A percentile compares a stretch with the other conserved stretches of the same genome.
Conservation (phyloP, 30 jellyfish, hydroid and myxozoan genomes). For the Pelagia noctiluca region DNA sequence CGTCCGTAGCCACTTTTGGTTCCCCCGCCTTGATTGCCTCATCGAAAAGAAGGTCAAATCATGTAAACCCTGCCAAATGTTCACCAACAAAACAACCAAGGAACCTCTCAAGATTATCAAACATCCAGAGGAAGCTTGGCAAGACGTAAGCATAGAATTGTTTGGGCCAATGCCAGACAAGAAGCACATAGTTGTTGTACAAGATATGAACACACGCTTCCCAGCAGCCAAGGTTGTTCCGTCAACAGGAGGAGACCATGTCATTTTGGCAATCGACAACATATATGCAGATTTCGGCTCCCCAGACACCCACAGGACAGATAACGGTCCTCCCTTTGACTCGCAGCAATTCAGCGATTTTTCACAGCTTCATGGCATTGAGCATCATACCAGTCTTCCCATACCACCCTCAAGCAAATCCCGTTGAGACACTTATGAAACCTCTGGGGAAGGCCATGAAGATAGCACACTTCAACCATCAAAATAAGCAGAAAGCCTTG, state of each 20-base stretch:
- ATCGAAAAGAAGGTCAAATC: neutral
- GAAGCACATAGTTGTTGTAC: slow-evolving; percentile 35
- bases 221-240: slow-evolving; percentile 65
- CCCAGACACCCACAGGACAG: slow-evolving; percentile 59
- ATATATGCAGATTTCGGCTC: slow-evolving; percentile 49
- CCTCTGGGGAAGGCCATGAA: slow-evolving; percentile 60
- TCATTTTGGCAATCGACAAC: slow-evolving; percentile 44
- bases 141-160: slow-evolving; percentile 25
- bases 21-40: neutral
- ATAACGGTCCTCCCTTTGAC: slow-evolving; percentile 74
- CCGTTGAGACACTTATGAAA: slow-evolving; percentile 64
- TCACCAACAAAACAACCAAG: neutral
- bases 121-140: slow-evolving; percentile 31
- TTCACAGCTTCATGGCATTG: slow-evolving; percentile 40
- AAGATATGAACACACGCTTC: slow-evolving; percentile 41
- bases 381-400: slow-evolving; percentile 30
- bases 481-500: slow-evolving; percentile 23
- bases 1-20: slow-evolving; percentile 27
- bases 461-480: neutral
- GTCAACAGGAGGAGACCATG: slow-evolving; percentile 50
- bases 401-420: slow-evolving; percentile 65
- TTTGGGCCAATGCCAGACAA: slow-evolving; percentile 63
- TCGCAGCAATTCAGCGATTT: slow-evolving; percentile 7
- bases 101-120: neutral
- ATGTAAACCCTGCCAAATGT: neutral